A percentile compares a stretch with the other conserved stretches of the same genome.
phyloP scores from a whole-genome alignment of 2,113 vertebrate genomes.

The Cyanoderma ruficeps region DNA sequence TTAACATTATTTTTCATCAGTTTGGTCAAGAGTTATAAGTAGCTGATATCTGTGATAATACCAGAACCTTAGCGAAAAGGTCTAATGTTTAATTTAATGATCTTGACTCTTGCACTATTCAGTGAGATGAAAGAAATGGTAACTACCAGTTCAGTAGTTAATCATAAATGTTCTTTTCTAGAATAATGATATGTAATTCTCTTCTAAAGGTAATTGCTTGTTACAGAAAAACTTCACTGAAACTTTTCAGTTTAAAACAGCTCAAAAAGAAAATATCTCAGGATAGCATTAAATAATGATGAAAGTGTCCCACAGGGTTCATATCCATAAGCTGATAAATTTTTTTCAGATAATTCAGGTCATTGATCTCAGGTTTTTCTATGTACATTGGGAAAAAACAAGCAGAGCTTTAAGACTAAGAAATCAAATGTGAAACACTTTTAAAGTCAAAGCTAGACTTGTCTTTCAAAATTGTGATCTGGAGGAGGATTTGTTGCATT shows the following conservation, averaged over 20 bases:
- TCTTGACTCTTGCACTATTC: background rate
- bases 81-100: background rate
- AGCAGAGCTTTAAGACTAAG: background rate
- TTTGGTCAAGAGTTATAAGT: background rate
- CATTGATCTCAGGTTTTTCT: background rate
- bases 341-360: background rate
- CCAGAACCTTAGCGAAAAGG: background rate
- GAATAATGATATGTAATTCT: background rate
- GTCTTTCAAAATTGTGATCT: background rate
- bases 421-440: background rate
- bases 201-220: background rate
- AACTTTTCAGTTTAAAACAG: background rate
- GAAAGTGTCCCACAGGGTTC: background rate
- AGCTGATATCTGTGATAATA: background rate
- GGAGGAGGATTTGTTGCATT: background rate
- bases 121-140: background rate
- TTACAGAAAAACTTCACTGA: background rate
- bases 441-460: background rate
- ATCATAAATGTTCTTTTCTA: background rate
- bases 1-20: background rate
- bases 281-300: background rate
- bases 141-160: background rate
- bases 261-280: background rate
- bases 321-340: background rate
- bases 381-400: background rate